These are phyloP conservation scores for Enteromius mattozi DNA, from an alignment of 2,797 vertebrate species.

Conservation along the genomic window DNA sequence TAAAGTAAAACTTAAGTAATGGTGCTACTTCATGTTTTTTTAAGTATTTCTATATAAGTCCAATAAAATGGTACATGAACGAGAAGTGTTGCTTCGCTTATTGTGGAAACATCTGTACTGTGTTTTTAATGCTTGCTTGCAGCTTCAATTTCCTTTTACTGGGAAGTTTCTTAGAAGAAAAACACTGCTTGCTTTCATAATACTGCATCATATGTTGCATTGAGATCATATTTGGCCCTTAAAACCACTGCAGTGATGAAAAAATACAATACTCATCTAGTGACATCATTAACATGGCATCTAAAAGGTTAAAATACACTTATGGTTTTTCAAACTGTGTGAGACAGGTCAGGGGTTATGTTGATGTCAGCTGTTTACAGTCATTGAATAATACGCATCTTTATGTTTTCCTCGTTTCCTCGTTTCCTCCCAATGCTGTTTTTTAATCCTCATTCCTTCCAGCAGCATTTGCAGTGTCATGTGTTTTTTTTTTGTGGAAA, in stretches of 20 bases:
- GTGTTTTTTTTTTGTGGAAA: slow-evolving; percentile 66
- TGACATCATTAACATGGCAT: background rate
- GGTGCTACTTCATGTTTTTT: slow-evolving; percentile 99
- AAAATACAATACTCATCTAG: background rate
- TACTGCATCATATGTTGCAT: background rate
- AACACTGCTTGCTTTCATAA: background rate
- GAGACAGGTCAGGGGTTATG: slow-evolving; percentile 8
- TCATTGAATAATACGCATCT: background rate
- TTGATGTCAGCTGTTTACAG: slow-evolving; percentile 17
- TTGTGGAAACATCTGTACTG: slow-evolving; percentile 45
- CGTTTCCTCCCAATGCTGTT: slow-evolving; percentile 27
- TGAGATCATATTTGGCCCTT: background rate
- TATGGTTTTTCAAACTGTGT: background rate
- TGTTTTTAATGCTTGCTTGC: background rate
- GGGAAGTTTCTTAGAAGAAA: background rate
- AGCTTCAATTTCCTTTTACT: background rate
- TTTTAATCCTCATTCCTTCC: slow-evolving; percentile 1
- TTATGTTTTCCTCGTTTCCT: slow-evolving; percentile 24
- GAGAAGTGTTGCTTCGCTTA: slow-evolving; percentile 66
- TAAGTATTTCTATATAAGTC: slow-evolving; percentile 99
- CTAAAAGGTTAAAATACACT: background rate
- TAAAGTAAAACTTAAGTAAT: slow-evolving; percentile 98
- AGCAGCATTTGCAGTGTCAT: slow-evolving; percentile 35
- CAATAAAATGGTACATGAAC: slow-evolving; percentile 93
- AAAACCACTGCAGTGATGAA: background rate